Evolutionary conservation across 2,113 vertebrate genomes (phyloP), one percentile per base, ranked within the genome.

Genomic region (Asarcornis scutulata): DNA sequence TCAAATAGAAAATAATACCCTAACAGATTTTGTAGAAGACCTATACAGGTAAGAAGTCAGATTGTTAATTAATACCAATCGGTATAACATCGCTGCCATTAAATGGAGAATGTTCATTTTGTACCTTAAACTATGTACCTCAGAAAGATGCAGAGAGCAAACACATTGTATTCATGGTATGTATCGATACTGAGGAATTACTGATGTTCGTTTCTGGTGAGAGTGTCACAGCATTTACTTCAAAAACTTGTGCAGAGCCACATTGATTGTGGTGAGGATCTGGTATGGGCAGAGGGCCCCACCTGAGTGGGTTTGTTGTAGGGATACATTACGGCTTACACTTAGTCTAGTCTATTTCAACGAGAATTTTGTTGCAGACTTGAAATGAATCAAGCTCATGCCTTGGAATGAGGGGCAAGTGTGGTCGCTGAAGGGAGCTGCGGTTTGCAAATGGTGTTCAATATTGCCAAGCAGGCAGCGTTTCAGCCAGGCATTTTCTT

Each of bases 381-480:
- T 89, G 44, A 73, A 80, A 75, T 66, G 79, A 78, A 82, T 79
- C 48, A 36, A 1, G 6, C 12, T 50, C 21, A 0, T 4, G 1
- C 44, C 26, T 91, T 86, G 64, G 68, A 50, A 46, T 53, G 8
- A 1, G 55, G 48, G 48, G 63, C 38, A 40, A 85, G 8, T 11
- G n/a, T 62, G 68, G 76, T 83, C 72, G 62, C 82, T 84, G 63
- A 90, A 73, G 50, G 29, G 73, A 86, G 21, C 46, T 89, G 59
- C n/a, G 50, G 83, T 86, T 93, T 91, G 78, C 89, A 93, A 94
- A 89, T 23, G 95, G 53, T 23, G 23, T 46, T 96, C 50, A 29
- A 38, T 80, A 26, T 36, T 90, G 85, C 83, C 60, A 78, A 63
- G 80, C 72, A 91, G 59, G 60, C 59, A 59, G 68, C 66, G 38